phyloP scores from a whole-genome alignment of 2,113 vertebrate species.

The Columba livia region DNA sequence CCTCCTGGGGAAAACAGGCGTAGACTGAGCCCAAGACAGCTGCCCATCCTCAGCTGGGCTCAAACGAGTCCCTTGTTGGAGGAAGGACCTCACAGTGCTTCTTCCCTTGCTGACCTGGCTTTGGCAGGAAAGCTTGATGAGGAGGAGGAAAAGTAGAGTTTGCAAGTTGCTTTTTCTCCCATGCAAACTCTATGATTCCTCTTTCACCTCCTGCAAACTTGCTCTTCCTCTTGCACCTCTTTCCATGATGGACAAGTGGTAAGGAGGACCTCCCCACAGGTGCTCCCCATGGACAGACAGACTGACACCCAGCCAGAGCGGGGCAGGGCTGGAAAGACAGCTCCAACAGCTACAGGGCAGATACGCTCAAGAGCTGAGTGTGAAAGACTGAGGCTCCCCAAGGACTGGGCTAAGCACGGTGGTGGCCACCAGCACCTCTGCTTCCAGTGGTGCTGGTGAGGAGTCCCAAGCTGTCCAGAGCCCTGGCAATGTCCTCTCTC shows the following conservation, averaged over 20 bases:
- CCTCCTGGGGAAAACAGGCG: not conserved
- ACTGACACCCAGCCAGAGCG: not conserved
- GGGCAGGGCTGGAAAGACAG: not conserved
- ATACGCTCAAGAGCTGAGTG: fast-evolving
- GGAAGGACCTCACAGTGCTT: not conserved
- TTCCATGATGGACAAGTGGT: not conserved
- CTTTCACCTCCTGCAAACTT: not conserved
- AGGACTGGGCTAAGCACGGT: not conserved
- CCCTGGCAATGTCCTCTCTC: not conserved
- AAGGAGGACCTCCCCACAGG: fast-evolving
- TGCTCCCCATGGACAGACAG: not conserved
- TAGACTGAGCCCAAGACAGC: not conserved
- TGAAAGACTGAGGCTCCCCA: not conserved
- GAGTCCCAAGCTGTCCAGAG: not conserved
- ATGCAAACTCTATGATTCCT: not conserved
- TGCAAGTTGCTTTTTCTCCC: not conserved
- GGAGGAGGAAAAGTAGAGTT: not conserved
- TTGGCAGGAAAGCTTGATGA: not conserved
- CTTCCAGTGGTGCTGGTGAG: not conserved
- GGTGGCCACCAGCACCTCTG: not conserved
- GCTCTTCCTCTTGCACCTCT: not conserved
- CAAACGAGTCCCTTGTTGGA: not conserved
- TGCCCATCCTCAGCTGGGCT: not conserved
- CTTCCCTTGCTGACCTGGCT: not conserved
- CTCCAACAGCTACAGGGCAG: not conserved